These are phyloP conservation scores for Hirundo rustica DNA, from an alignment of 2,797 vertebrate genomes.

Conservation along the genomic window DNA sequence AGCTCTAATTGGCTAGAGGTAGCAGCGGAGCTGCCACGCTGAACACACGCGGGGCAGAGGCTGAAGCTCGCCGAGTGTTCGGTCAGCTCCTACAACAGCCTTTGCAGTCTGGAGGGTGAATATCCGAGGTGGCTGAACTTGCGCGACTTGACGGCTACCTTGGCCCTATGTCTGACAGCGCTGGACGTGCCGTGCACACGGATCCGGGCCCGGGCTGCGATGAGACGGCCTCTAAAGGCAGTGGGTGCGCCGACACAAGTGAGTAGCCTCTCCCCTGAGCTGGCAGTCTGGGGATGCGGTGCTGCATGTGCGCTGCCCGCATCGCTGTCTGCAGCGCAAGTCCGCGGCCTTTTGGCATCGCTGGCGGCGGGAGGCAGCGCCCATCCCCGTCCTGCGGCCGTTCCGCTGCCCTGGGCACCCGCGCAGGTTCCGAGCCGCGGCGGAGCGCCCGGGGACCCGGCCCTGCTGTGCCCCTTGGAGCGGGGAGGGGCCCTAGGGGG, in stretches of 20 bases:
- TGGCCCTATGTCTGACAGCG: rapidly evolving
- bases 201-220: not conserved
- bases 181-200: not conserved
- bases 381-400: not conserved
- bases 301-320: not conserved
- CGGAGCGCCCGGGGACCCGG: not conserved
- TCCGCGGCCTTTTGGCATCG: not conserved
- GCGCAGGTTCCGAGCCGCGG: not conserved
- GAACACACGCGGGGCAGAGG: rapidly evolving
- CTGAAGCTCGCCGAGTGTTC: not conserved
- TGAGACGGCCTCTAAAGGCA: not conserved
- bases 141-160: not conserved
- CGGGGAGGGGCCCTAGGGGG: not conserved
- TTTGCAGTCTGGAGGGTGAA: not conserved
- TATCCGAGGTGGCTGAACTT: not conserved
- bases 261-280: not conserved
- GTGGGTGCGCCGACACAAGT: rapidly evolving
- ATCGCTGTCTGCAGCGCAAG: not conserved
- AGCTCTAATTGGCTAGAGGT: rapidly evolving
- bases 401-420: not conserved
- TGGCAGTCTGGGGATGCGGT: not conserved
- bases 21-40: not conserved
- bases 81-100: not conserved
- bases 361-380: not conserved
- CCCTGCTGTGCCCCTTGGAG: not conserved